A percentile compares a stretch with the other conserved stretches of the same genome.
Conservation (phyloP, 2,888 invertebrate genomes). For the Strigamia crassipes region DNA sequence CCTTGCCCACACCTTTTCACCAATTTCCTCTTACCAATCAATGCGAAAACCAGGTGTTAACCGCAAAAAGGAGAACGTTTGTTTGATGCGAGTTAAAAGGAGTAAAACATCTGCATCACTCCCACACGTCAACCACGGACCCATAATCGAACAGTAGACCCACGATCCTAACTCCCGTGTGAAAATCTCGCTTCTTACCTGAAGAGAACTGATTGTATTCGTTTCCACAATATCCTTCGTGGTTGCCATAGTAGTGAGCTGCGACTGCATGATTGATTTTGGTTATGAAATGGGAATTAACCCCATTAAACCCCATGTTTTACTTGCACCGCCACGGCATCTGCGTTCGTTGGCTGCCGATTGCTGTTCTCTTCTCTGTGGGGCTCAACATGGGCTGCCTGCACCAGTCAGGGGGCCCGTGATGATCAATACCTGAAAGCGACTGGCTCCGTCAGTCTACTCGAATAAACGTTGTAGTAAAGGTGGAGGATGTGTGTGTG, state of each 20-base stretch:
- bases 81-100: background rate
- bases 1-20: background rate
- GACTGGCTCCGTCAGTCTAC: background rate
- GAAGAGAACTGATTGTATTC: background rate
- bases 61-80: background rate
- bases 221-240: background rate
- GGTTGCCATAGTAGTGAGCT: background rate
- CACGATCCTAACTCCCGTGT: background rate
- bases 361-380: background rate
- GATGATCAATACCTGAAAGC: constrained; percentile 33
- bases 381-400: constrained; percentile 11
- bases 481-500: constrained; percentile 7
- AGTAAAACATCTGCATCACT: constrained; percentile 8
- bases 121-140: background rate
- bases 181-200: background rate
- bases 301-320: constrained; percentile 25
- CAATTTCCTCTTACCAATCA: background rate
- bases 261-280: constrained; percentile 20
- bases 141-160: background rate
- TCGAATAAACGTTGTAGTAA: constrained; percentile 12
- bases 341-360: background rate
- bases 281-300: constrained; percentile 1
- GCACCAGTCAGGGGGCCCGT: constrained; percentile 28
- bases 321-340: constrained; percentile 4
- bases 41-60: background rate